These are phyloP conservation scores for Cotesia chilonis DNA, from an alignment of 1,140 invertebrate species.

Conservation along the genomic window DNA sequence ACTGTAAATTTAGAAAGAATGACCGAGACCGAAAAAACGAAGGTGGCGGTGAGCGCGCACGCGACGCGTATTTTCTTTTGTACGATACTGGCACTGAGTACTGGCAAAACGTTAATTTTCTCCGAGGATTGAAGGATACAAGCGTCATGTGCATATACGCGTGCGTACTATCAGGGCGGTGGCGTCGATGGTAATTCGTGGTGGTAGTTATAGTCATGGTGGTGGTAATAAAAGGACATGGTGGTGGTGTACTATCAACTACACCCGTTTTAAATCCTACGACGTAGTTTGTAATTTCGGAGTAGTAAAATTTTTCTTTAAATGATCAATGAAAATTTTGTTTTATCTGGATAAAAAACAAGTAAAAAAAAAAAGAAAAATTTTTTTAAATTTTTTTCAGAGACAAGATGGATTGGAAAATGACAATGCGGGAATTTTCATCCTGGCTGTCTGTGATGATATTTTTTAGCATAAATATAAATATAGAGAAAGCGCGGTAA, in stretches of 20 bases:
- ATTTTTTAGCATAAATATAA: constrained; percentile 48
- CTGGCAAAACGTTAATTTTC: constrained; percentile 22
- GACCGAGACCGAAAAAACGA: constrained; percentile 35
- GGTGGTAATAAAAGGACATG: constrained; percentile 28
- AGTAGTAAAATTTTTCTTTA: too few species aligned
- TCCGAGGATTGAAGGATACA: constrained; percentile 27
- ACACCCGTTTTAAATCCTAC: neutral
- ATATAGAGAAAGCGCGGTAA: constrained; percentile 51
- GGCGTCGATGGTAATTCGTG: constrained; percentile 47
- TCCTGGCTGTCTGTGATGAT: constrained; percentile 37
- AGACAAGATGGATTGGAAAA: too few species aligned
- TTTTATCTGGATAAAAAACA: too few species aligned
- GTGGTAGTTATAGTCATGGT: constrained; percentile 23
- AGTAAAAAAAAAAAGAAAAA: too few species aligned
- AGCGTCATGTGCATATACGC: constrained; percentile 37
- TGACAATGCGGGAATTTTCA: too few species aligned
- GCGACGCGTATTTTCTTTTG: constrained; percentile 30
- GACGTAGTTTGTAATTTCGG: neutral
- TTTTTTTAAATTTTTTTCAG: too few species aligned
- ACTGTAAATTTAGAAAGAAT: constrained; percentile 34
- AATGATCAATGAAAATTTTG: too few species aligned
- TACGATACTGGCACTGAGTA: constrained; percentile 24
- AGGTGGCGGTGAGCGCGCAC: constrained; percentile 18
- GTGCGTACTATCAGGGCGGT: constrained; percentile 43
- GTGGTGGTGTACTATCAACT: neutral